phyloP scores from a whole-genome alignment of 2,113 vertebrate genomes.

The Anarhynchus alexandrinus region DNA sequence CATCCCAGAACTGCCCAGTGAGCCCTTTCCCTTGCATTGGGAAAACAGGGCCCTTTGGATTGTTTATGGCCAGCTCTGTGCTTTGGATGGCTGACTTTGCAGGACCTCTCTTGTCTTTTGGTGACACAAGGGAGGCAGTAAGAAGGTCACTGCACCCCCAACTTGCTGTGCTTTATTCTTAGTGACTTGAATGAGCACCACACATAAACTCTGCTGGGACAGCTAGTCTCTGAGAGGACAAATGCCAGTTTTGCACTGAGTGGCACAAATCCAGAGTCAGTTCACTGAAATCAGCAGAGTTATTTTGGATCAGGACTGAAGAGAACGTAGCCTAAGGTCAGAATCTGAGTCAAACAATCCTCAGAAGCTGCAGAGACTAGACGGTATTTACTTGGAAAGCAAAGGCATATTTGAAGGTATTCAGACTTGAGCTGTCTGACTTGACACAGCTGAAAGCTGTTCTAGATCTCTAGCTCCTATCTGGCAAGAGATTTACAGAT shows the following conservation, averaged over 20 bases:
- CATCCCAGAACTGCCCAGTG: neutral
- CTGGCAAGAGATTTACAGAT: neutral
- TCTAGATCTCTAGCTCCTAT: neutral
- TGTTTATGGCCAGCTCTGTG: neutral
- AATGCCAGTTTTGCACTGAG: neutral
- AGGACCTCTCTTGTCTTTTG: neutral
- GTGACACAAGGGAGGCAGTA: neutral
- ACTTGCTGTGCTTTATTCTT: neutral
- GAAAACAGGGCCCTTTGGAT: constrained; percentile 7
- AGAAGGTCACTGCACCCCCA: neutral
- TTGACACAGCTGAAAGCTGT: neutral
- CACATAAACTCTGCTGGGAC: neutral
- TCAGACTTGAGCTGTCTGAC: neutral
- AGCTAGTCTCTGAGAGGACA: neutral
- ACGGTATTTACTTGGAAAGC: neutral
- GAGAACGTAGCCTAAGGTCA: neutral
- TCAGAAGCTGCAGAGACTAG: constrained; percentile 3
- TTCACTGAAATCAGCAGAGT: constrained; percentile 34
- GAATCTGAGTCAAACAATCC: neutral
- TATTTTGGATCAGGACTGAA: neutral
- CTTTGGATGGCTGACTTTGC: constrained; percentile 30
- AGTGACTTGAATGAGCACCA: neutral
- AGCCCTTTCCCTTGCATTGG: neutral
- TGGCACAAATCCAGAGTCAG: constrained; percentile 26
- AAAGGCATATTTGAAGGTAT: neutral